These are phyloP conservation scores for Hydriomena furcata DNA, from an alignment of 2,888 invertebrate genomes.

Conservation along the genomic window DNA sequence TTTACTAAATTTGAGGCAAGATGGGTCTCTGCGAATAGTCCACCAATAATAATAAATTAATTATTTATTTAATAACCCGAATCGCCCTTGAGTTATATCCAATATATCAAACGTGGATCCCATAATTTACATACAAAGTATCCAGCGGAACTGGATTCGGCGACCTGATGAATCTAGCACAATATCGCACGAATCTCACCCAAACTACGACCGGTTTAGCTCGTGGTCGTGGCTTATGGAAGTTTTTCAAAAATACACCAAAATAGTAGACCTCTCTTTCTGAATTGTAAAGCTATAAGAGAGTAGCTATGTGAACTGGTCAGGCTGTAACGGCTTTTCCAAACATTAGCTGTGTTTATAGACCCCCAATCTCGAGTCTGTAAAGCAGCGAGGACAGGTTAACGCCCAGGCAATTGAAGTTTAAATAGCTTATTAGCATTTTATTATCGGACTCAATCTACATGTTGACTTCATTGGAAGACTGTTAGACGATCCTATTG, in stretches of 20 bases:
- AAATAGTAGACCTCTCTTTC: constrained; percentile 32
- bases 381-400: constrained; percentile 52
- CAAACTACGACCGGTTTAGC: constrained; percentile 53
- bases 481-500: constrained; percentile 42
- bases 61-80: constrained; percentile 19
- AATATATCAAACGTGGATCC: constrained; percentile 30
- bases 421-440: constrained; percentile 54
- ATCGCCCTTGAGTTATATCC: constrained; percentile 28
- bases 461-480: constrained; percentile 46
- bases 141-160: constrained; percentile 40
- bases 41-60: no score
- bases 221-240: constrained; percentile 48
- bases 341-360: constrained; percentile 47
- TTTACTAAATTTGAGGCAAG: no score
- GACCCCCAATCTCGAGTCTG: constrained; percentile 27
- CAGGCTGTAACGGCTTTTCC: constrained; percentile 36
- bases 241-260: constrained; percentile 44
- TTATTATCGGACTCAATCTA: constrained; percentile 46
- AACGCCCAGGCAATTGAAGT: constrained; percentile 51
- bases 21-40: no score
- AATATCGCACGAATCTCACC: constrained; percentile 54
- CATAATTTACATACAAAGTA: constrained; percentile 47
- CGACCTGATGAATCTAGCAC: constrained; percentile 30
- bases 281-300: constrained; percentile 29
- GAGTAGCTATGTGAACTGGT: constrained; percentile 32